phyloP scores from a whole-genome alignment of 2,113 vertebrate genomes.

The Lichenostomus cassidix region DNA sequence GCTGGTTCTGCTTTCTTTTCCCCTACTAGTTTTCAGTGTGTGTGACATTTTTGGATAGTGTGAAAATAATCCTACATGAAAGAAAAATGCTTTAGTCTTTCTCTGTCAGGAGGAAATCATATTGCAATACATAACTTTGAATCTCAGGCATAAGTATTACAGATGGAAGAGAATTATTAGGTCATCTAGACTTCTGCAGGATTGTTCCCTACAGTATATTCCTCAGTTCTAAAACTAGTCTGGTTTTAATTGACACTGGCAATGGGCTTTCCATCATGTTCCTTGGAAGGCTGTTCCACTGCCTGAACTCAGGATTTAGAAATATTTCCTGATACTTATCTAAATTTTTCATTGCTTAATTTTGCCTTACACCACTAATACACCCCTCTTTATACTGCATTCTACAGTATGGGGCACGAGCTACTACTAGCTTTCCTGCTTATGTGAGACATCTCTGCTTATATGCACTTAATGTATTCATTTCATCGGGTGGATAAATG shows the following conservation, averaged over 20 bases:
- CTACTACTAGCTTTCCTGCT: background rate
- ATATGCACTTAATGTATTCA: background rate
- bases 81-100: slow-evolving; percentile 9
- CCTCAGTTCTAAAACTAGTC: slow-evolving; percentile 18
- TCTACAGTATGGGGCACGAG: background rate
- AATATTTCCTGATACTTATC: slow-evolving; percentile 27
- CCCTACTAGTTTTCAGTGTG: background rate
- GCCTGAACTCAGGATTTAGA: slow-evolving; percentile 14
- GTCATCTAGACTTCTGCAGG: slow-evolving; percentile 23
- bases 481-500: slow-evolving; percentile 1
- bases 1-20: background rate
- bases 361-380: background rate
- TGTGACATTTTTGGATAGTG: background rate
- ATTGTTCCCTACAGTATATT: slow-evolving; percentile 45
- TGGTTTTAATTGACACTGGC: slow-evolving; percentile 47
- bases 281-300: slow-evolving; percentile 24
- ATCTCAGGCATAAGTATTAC: background rate
- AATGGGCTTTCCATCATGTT: slow-evolving; percentile 43
- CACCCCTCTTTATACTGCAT: background rate
- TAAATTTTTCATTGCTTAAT: slow-evolving; percentile 3
- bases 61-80: background rate
- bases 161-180: slow-evolving; percentile 51
- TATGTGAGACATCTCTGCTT: background rate
- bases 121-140: slow-evolving; percentile 37
- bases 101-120: slow-evolving; percentile 24